phyloP scores from a whole-genome alignment of 2,888 invertebrate species.

The Hyposoter didymator region DNA sequence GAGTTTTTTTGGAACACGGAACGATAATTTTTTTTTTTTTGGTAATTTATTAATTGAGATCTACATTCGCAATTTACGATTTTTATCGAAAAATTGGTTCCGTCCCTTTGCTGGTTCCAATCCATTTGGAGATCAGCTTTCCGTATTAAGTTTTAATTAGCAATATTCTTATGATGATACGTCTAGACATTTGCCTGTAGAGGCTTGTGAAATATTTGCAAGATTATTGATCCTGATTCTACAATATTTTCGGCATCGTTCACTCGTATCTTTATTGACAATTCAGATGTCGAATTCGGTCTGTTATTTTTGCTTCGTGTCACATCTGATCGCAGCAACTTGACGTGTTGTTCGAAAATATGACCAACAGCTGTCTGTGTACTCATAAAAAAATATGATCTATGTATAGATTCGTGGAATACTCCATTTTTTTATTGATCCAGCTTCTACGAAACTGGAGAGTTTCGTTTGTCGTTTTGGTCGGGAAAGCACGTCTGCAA shows the following conservation, averaged over 20 bases:
- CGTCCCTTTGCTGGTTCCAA: too few species aligned
- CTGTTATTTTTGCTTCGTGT: constrained; percentile 20
- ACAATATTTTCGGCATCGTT: background rate
- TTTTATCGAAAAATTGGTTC: too few species aligned
- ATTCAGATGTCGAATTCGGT: constrained; percentile 25
- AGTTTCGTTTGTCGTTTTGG: constrained; percentile 9
- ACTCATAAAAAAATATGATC: constrained; percentile 1
- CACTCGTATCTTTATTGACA: background rate
- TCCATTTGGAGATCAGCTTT: too few species aligned
- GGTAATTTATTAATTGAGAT: too few species aligned
- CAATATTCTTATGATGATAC: background rate
- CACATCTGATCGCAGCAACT: constrained; percentile 20
- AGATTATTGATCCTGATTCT: constrained; percentile 10
- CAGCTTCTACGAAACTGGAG: background rate
- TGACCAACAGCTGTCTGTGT: background rate
- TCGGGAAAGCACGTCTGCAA: background rate
- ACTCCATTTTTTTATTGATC: constrained; percentile 7
- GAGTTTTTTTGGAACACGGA: too few species aligned
- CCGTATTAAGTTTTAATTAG: background rate
- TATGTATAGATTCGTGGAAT: constrained; percentile 2
- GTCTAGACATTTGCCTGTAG: background rate
- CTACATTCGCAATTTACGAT: too few species aligned
- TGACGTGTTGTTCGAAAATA: constrained; percentile 28
- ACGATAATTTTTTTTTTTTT: too few species aligned
- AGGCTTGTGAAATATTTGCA: background rate